These are phyloP conservation scores for Orthosia gothica DNA, from an alignment of 2,888 invertebrate genomes.

Conservation along the genomic window DNA sequence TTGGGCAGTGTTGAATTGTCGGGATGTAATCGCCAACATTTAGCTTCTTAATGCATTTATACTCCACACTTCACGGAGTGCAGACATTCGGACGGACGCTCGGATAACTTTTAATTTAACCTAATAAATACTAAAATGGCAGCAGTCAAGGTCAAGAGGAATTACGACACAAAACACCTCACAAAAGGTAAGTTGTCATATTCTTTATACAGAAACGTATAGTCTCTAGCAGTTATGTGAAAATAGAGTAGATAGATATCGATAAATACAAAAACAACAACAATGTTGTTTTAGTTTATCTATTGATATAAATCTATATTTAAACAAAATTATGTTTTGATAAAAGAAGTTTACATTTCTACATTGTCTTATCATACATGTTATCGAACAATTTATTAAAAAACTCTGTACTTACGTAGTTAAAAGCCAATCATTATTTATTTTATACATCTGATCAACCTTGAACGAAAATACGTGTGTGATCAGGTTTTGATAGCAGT, in stretches of 20 bases:
- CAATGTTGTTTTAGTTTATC: too few species aligned
- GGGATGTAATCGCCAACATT: constrained; percentile 42
- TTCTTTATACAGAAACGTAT: not conserved
- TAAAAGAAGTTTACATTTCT: too few species aligned
- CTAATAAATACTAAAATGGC: constrained; percentile 74
- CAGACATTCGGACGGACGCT: constrained; percentile 74
- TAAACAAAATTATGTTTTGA: too few species aligned
- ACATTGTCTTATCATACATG: too few species aligned
- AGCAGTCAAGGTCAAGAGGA: constrained; percentile 73
- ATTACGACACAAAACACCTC: constrained; percentile 84
- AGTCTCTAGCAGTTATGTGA: constrained; percentile 13
- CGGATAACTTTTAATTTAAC: constrained; percentile 73
- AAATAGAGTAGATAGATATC: not conserved
- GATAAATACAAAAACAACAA: too few species aligned
- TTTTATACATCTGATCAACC: too few species aligned
- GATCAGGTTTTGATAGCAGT: too few species aligned
- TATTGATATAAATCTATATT: too few species aligned
- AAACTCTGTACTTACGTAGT: too few species aligned
- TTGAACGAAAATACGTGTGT: too few species aligned
- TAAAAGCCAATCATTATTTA: too few species aligned
- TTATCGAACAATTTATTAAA: too few species aligned
- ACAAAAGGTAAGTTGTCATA: constrained; percentile 79
- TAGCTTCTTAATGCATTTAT: constrained; percentile 68
- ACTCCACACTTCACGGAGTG: constrained; percentile 69
- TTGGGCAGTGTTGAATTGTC: constrained; percentile 1